Percentiles rank a stretch among this genome's conserved stretches.
Conservation (phyloP, 2,113 vertebrate genomes). For the Atlantisia rogersi region DNA sequence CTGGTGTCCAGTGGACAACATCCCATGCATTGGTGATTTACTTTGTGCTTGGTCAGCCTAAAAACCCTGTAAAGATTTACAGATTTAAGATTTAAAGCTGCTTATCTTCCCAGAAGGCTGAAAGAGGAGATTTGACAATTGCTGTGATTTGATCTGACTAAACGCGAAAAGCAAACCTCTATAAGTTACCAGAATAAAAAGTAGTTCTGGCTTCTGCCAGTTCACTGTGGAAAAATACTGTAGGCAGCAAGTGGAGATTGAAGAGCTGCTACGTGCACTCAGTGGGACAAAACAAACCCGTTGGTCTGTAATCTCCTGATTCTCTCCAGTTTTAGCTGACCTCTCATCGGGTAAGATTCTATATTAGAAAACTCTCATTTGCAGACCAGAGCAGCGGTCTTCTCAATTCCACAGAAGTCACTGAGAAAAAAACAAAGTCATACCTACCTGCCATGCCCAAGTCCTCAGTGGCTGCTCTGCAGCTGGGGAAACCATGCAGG, state of each 20-base stretch:
- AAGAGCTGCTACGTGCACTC: background rate
- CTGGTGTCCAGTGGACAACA: background rate
- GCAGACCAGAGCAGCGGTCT: background rate
- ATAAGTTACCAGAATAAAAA: background rate
- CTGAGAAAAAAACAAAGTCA: background rate
- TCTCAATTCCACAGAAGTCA: background rate
- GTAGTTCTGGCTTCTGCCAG: rapidly evolving
- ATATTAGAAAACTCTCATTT: background rate
- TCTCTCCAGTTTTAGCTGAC: background rate
- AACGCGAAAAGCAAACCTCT: background rate
- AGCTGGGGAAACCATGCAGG: background rate
- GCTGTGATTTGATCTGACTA: background rate
- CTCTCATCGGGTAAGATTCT: background rate
- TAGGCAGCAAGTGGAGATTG: background rate
- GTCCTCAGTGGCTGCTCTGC: background rate
- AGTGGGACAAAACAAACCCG: background rate
- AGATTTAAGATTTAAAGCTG: background rate
- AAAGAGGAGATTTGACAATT: background rate
- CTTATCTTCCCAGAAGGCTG: background rate
- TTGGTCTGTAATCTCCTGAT: background rate
- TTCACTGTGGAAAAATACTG: background rate
- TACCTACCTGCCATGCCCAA: rapidly evolving
- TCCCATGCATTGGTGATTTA: rapidly evolving
- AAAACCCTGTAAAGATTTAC: background rate
- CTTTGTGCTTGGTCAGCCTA: background rate